Base-by-base conservation (phyloP, 2,888 invertebrate species). In the Drosophila pseudotalamancana region DNA sequence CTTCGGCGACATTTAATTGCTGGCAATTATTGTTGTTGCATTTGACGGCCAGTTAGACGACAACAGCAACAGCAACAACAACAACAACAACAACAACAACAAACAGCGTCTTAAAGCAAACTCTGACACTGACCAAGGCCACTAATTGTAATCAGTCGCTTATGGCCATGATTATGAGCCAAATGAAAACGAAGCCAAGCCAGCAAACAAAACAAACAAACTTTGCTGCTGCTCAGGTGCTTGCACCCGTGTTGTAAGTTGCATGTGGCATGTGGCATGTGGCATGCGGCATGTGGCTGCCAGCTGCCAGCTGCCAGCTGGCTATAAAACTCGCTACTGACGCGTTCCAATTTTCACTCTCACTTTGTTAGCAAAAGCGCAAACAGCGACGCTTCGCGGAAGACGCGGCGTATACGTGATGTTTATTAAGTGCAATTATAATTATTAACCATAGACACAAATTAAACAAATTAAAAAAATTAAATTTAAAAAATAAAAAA, bases 291-390 rank as follows among this genome's bases (percentile, higher is more conserved):
- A 18, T 31, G 68, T 39, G 12, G 48, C 45, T n/a, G n/a, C n/a
- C n/a, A n/a, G n/a, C n/a, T n/a, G n/a, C 29, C 6, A 2, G 12
- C 40, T 14, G 40, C 43, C 18, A 1, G 16, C 0, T 67, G 66
- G 54, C 77, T 89, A 89, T 89, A 89, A 89, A 89, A 87, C 68
- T 78, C 67, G 74, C 71, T 64, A 57, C 60, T 56, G 62, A 50
- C 59, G 67, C 70, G 53, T 56, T 70, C 77, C 69, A 78, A 78
- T 84, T 89, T 89, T 89, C 89, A 89, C 89, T 89, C 89, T 89
- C 87, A 79, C 79, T 82, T 73, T 70, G 77, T 77, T 77, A 66
- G 84, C 76, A 73, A 77, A 72, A 72, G 69, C 46, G 46, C 46
- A 27, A 27, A 21, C 42, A 42, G 27, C 43, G 8, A 8, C 19